Evolutionary conservation across 2,888 invertebrate species (phyloP).

Genomic region (Lepidocyrtinus sp.): DNA sequence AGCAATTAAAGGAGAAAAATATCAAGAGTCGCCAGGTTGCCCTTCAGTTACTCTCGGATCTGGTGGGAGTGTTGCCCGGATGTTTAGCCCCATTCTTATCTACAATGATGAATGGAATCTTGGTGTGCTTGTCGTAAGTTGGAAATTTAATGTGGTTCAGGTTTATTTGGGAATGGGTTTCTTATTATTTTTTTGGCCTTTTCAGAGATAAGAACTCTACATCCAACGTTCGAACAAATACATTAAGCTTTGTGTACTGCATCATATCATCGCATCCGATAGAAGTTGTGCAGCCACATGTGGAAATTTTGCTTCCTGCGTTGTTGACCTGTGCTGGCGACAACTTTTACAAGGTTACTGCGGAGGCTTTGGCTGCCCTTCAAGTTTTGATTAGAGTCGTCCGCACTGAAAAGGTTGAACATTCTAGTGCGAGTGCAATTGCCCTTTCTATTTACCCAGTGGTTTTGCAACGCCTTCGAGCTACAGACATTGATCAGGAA

Average conservation of each 20-base stretch:
- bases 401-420: constrained; percentile 74
- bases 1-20: constrained; percentile 88
- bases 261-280: constrained; percentile 85
- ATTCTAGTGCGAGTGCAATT: constrained; percentile 58
- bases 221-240: constrained; percentile 98
- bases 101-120: constrained; percentile 71
- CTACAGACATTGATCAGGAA: constrained; percentile 99
- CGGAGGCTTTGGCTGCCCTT: constrained; percentile 93
- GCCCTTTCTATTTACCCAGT: constrained; percentile 66
- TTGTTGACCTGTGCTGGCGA: constrained; percentile 93
- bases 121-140: constrained; percentile 82
- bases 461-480: constrained; percentile 77
- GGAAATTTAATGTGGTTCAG: constrained; percentile 3
- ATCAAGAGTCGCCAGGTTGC: constrained; percentile 93
- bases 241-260: constrained; percentile 91
- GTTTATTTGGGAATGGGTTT: neutral
- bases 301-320: constrained; percentile 84
- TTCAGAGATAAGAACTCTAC: constrained; percentile 90
- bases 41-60: constrained; percentile 90
- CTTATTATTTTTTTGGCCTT: constrained; percentile 19
- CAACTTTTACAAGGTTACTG: constrained; percentile 98
- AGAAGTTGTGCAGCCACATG: constrained; percentile 85
- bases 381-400: constrained; percentile 96
- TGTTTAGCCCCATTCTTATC: constrained; percentile 69
- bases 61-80: constrained; percentile 86